phyloP scores from a whole-genome alignment of 2,113 vertebrate genomes.

The Donacobius atricapilla region DNA sequence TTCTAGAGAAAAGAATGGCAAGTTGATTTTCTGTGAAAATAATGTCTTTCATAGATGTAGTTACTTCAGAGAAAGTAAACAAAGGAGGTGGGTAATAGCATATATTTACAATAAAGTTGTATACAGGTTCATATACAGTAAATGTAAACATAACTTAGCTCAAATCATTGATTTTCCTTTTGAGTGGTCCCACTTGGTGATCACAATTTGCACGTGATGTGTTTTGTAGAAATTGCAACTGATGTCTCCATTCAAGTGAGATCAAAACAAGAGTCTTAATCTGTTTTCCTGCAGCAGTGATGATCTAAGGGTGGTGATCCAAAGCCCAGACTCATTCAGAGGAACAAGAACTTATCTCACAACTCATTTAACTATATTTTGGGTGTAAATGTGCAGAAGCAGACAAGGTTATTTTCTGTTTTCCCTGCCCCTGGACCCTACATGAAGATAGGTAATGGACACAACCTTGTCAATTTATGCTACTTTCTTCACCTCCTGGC shows the following conservation, averaged over 20 bases:
- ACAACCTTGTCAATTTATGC: not conserved
- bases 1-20: not conserved
- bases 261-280: not conserved
- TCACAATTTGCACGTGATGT: not conserved
- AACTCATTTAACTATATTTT: not conserved
- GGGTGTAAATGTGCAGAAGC: not conserved
- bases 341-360: not conserved
- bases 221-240: not conserved
- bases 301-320: not conserved
- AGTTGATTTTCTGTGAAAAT: not conserved
- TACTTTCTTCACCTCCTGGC: not conserved
- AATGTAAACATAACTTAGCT: not conserved
- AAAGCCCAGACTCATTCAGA: not conserved
- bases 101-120: not conserved
- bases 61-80: not conserved
- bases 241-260: not conserved
- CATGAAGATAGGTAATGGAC: rapidly evolving
- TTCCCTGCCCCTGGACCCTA: not conserved
- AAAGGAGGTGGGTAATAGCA: not conserved
- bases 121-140: not conserved
- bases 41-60: not conserved
- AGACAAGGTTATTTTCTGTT: not conserved
- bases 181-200: not conserved
- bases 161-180: not conserved
- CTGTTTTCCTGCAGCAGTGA: not conserved